A percentile compares a stretch with the other conserved stretches of the same genome.
phyloP scores from a whole-genome alignment of 2,113 vertebrate genomes.

The Sapajus apella region DNA sequence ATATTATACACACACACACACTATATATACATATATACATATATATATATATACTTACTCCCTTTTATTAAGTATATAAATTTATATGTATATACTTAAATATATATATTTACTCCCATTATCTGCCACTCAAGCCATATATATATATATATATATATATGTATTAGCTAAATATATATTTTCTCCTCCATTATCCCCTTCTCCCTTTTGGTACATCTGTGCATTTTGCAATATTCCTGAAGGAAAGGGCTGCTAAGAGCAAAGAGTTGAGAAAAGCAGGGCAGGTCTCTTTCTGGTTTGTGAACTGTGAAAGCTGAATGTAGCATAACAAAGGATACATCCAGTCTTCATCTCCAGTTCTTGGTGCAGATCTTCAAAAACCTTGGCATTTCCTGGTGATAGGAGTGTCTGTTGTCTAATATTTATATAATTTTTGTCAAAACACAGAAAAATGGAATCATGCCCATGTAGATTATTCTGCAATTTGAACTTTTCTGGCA shows the following conservation, averaged over 20 bases:
- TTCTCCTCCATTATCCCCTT: not conserved
- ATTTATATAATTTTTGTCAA: not conserved
- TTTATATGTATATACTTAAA: too few relatives aligned
- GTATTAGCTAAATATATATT: not conserved
- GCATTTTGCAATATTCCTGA: not conserved
- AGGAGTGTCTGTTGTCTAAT: not conserved
- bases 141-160: too few relatives aligned
- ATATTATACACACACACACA: too few relatives aligned
- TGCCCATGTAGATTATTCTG: not conserved
- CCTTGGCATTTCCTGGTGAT: not conserved
- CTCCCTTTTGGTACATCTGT: not conserved
- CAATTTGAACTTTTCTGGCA: not conserved
- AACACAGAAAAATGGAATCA: not conserved
- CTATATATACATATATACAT: too few relatives aligned
- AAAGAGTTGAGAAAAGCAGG: not conserved
- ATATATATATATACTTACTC: too few relatives aligned
- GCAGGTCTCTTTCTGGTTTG: not conserved
- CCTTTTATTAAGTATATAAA: too few relatives aligned
- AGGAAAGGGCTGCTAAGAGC: not conserved
- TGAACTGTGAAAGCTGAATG: not conserved
- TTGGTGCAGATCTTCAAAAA: not conserved
- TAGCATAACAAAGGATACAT: not conserved
- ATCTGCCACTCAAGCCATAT: too few relatives aligned
- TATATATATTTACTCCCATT: too few relatives aligned
- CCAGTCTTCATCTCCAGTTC: not conserved